Evolutionary conservation across 2,797 vertebrate genomes (phyloP), one percentile per base, ranked within the genome.

Genomic region (Arctocebus calabarensis): DNA sequence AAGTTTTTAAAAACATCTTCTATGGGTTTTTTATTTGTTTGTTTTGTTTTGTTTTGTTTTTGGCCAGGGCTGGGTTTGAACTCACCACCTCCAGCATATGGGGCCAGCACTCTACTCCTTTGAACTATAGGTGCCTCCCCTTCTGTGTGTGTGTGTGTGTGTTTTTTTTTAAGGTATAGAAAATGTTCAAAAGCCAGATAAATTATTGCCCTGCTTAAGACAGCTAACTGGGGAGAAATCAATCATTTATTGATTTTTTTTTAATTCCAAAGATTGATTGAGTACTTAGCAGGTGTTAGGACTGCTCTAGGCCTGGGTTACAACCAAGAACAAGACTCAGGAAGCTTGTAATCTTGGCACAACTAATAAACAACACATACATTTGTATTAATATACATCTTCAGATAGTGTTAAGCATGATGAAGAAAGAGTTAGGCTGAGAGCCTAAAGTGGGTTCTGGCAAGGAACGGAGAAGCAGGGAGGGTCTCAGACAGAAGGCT

Each of bases 141-240:
- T 40, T 40, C 40, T 40, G 40, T 40, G 40, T 40, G 3, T 40
- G n/a, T n/a, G n/a, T n/a, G n/a, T n/a, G n/a, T n/a, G n/a, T n/a
- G n/a, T 40, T 52, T 91, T 94, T 74, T 45, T 40, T 82, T 62
- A 82, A 64, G 43, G 19, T 82, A 70, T 11, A 77, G 12, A 14
- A 77, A 85, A 64, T 74, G 9, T 25, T 90, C 86, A 66, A 91
- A 86, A 88, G n/a, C n/a, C 48, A 5, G 4, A 48, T 79, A 83
- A 66, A 83, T 75, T 57, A 66, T 77, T 94, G 32, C 20, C 89
- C 9, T 84, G 66, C 17, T 84, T 94, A 77, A 66, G 19, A 43
- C 48, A 25, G 9, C 29, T 88, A 88, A 77, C 25, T 96, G 12
- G 57, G n/a, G 4, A 22, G 3, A 74, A 90, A 68, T 5, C 16